A percentile compares a stretch with the other conserved stretches of the same genome.
Evolutionary conservation across 2,888 invertebrate genomes (phyloP).

Genomic region (Caenorhabditis wallacei): DNA sequence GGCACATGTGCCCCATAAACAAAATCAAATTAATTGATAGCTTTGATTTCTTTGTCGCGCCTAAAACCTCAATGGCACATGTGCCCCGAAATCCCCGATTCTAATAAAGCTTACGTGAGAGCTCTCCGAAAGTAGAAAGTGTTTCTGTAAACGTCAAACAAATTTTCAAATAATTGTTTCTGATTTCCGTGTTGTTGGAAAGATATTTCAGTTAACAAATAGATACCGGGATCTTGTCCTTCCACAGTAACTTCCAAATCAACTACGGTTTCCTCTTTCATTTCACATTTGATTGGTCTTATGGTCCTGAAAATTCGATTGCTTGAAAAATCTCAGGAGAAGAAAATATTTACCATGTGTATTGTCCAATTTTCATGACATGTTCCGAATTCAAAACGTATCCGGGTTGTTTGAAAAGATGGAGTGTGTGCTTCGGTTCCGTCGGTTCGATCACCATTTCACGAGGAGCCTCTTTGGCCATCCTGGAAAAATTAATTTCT

Average conservation of each 20-base stretch:
- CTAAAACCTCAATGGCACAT: no score
- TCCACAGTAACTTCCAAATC: not conserved
- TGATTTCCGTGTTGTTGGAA: slow-evolving; percentile 35
- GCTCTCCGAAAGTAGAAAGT: slow-evolving; percentile 20
- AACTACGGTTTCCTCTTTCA: not conserved
- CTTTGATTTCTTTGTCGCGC: no score
- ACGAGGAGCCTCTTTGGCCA: no score
- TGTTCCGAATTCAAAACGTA: not conserved
- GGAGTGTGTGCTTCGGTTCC: not conserved
- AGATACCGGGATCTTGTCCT: not conserved
- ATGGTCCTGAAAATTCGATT: not conserved
- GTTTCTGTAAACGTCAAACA: slow-evolving; percentile 5
- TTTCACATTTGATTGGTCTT: not conserved
- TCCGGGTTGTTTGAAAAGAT: slow-evolving; percentile 12
- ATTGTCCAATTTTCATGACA: not conserved
- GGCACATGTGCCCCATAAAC: no score
- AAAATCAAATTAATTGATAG: no score
- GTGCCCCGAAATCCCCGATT: no score
- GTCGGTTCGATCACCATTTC: not conserved
- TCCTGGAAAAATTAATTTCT: no score
- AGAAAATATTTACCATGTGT: not conserved
- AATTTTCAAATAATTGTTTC: slow-evolving; percentile 18
- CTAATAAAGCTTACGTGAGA: slow-evolving; percentile 23
- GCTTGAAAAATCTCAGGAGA: not conserved
- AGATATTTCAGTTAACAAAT: slow-evolving; percentile 7